These are phyloP conservation scores for Andrena minutula DNA, from an alignment of 2,888 invertebrate species.

Conservation along the genomic window DNA sequence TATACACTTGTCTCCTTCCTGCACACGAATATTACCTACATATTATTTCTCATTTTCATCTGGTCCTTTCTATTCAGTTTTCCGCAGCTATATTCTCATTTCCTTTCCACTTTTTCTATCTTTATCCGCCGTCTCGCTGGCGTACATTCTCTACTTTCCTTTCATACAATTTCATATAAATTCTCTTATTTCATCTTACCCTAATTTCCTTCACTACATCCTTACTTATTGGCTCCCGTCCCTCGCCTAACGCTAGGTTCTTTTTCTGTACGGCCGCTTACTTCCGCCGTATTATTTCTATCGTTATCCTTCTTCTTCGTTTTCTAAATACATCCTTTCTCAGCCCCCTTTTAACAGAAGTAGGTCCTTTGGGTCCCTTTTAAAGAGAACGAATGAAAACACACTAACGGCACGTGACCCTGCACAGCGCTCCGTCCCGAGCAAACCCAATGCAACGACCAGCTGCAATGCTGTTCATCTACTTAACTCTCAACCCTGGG, in stretches of 20 bases:
- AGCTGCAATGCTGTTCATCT: constrained; percentile 30
- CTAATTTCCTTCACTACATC: background rate
- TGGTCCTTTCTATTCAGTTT: background rate
- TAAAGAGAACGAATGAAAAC: constrained; percentile 56
- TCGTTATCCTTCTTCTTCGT: background rate
- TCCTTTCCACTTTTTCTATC: background rate
- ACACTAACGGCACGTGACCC: constrained; percentile 45
- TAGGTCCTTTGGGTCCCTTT: too few relatives aligned
- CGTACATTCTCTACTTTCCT: background rate
- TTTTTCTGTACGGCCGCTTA: background rate
- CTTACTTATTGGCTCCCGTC: background rate
- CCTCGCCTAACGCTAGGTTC: background rate
- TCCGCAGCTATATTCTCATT: too few relatives aligned
- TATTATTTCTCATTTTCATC: background rate
- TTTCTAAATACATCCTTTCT: background rate
- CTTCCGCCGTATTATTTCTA: constrained; percentile 7
- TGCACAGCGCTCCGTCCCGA: constrained; percentile 57
- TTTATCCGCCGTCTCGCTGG: background rate
- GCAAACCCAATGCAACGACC: constrained; percentile 35
- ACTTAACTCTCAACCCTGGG: constrained; percentile 34
- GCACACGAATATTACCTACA: background rate
- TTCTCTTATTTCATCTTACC: background rate
- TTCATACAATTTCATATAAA: background rate
- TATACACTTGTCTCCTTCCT: constrained; percentile 13
- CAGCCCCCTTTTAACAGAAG: too few relatives aligned